Evolutionary conservation across 2,888 invertebrate genomes (phyloP), one percentile per base, ranked within the genome.

Genomic region (Spisula subtruncata): DNA sequence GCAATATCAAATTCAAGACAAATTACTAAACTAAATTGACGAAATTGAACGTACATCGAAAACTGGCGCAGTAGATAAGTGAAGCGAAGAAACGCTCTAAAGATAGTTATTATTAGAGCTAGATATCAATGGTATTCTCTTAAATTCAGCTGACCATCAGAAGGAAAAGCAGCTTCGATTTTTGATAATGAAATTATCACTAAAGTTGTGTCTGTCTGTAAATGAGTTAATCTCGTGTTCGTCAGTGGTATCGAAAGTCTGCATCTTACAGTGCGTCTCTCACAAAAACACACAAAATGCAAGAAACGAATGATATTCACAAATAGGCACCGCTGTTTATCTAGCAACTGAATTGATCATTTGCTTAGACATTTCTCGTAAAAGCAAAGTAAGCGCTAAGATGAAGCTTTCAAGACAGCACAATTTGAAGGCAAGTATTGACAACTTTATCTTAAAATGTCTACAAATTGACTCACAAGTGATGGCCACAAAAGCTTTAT

Each of bases 111-210:
- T 66, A 10, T 10, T 25, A 25, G 25, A 12, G 25, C 25, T 66
- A 25, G 25, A 25, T 66, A 25, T 66, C 60, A 66, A 66, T 66
- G 12, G 10, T 60, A 60, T 66, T 66, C 60, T 66, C 8, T 66
- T 66, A 25, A 66, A 66, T 66, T 25, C 60, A 66, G 25, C 60
- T 66, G 60, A 66, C 60, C 60, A 66, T n/a, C n/a, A 10, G n/a
- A 25, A 25, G 2, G 60, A 10, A 66, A 66, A 25, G 60, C n/a
- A 66, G 10, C 25, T 66, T 66, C 60, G 60, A 66, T 66, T 66
- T 66, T 66, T 25, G 60, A 66, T 66, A 66, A 66, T 66, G 60
- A 66, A 56, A 56, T 56, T 56, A 1, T 56, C 56, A 56, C 56
- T 56, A 66, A 66, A 66, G 60, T 25, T 25, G 0, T 66, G 60